Evolutionary conservation across 2,888 invertebrate genomes (phyloP).

Genomic region (Papilio elwesi): DNA sequence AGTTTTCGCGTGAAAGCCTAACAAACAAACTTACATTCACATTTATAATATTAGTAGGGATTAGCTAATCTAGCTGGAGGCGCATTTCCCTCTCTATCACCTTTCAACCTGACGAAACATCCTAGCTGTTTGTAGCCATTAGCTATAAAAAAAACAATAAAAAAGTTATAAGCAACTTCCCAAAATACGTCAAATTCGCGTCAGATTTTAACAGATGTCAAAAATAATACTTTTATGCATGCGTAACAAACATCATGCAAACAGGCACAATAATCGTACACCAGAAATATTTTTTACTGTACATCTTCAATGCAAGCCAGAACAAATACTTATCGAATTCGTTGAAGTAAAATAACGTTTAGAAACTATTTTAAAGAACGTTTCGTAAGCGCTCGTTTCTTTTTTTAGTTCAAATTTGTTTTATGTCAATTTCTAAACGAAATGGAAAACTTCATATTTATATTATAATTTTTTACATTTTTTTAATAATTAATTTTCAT

Average conservation of each 20-base stretch:
- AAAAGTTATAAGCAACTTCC: not conserved
- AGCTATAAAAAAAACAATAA: conserved; percentile 14
- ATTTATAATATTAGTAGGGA: no score
- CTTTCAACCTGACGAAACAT: conserved; percentile 19
- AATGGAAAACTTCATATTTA: not conserved
- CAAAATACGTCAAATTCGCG: not conserved
- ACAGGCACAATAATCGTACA: conserved; percentile 26
- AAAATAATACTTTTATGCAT: conserved; percentile 25
- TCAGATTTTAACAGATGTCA: conserved; percentile 33
- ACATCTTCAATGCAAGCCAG: conserved; percentile 28
- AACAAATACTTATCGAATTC: conserved; percentile 16
- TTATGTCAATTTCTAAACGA: conserved; percentile 21
- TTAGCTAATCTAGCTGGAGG: conserved; percentile 3
- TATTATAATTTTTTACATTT: not conserved
- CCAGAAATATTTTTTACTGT: conserved; percentile 18
- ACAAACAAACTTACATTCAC: no score
- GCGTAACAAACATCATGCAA: conserved; percentile 33
- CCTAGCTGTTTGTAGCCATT: conserved; percentile 13
- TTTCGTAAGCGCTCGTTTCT: not conserved
- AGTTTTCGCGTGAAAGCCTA: no score
- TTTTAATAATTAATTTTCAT: not conserved
- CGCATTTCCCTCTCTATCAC: conserved; percentile 18
- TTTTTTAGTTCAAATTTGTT: not conserved
- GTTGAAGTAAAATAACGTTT: not conserved
- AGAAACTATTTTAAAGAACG: not conserved